Conservation (phyloP, 2,113 vertebrate species). For the Motacilla alba region DNA sequence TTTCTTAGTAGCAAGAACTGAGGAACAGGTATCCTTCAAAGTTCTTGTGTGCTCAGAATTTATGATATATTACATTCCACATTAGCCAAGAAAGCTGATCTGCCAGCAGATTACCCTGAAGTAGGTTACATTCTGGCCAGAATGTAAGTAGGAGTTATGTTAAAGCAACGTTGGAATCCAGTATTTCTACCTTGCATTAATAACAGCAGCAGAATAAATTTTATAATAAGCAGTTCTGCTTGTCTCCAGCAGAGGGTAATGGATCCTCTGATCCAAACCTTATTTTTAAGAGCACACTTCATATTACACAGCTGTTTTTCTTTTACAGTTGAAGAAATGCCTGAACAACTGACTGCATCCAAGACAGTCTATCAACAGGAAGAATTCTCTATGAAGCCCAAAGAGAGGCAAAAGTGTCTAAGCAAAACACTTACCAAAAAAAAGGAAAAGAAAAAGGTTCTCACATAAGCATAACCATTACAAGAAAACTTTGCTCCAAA, state of each 20-base stretch:
- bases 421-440: neutral
- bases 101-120: neutral
- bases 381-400: neutral
- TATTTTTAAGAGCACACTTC: neutral
- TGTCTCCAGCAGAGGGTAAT: conserved; percentile 42
- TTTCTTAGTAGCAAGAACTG: neutral
- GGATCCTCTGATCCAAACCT: neutral
- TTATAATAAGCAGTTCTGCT: neutral
- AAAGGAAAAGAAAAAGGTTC: neutral
- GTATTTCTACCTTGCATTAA: neutral
- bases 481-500: neutral
- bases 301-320: conserved; percentile 3
- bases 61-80: neutral
- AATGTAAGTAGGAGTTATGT: neutral
- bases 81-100: neutral
- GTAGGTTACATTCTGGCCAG: neutral
- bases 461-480: neutral
- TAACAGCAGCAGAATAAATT: neutral
- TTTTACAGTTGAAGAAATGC: conserved; percentile 28
- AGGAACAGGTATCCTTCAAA: neutral
- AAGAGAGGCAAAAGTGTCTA: neutral
- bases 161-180: neutral
- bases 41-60: neutral
- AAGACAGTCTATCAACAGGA: neutral
- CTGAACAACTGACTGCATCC: neutral